Evolutionary conservation across 1,140 invertebrate species (phyloP), one percentile per base, ranked within the genome.

Genomic region (Papilio polyxenes): DNA sequence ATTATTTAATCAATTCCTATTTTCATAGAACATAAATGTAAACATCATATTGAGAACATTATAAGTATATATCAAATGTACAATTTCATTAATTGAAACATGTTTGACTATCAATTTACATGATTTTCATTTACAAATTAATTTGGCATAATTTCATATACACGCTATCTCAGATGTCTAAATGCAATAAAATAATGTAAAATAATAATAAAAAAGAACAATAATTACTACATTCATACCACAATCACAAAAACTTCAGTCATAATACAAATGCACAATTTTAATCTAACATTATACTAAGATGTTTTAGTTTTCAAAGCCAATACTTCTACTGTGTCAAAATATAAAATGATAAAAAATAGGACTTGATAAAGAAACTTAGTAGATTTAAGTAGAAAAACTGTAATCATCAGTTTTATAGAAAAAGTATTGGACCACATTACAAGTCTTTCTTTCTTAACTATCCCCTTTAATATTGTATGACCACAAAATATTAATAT

Each of bases 161-260:
- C 81, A 86, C 87, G 89, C 91, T 92, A 94, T 89, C 83, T 90
- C 87, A 88, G 87, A 91, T 89, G 87, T 87, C 88, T 94, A 94
- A 94, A 94, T 94, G 93, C 93, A 91, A 83, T 87, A 87, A 90
- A 88, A 87, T 84, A 89, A 87, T 92, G 85, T 91, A 89, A 89
- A 91, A 89, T 90, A 88, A 90, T 85, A n/a, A 31, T 89, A 44
- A 90, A 84, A 91, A 88, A 89, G 88, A 87, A 85, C 87, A 85
- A 84, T 90, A 88, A 92, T 31, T 31, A 31, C 90, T 92, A 89
- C 91, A 92, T 92, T 89, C 89, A 93, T 91, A 90, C 90, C 86
- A 91, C 92, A 94, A 89, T 93, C 91, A 92, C 89, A 94, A 92
- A 87, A 92, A 91, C 83, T 86, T 92, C 92, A 93, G 91, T 92